Base-by-base conservation (phyloP, 2,888 invertebrate species). In the Rotaria sp. region DNA sequence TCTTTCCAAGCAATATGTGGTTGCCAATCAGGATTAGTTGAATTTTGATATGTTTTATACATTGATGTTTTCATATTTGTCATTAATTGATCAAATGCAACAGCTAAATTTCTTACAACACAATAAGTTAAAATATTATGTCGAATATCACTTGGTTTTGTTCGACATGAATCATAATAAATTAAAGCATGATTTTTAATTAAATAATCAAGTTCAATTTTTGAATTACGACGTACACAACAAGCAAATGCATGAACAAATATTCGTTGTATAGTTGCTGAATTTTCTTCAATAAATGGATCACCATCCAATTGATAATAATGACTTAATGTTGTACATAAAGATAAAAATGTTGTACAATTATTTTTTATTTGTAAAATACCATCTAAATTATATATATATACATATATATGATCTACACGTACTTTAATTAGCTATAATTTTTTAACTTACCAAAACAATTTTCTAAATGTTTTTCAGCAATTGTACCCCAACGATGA, bases 11-110 rank as follows among this genome's bases (percentile, higher is more conserved):
- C 80, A 80, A 80, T 80, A 45, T 80, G 45, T 80, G 80, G 80
- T 80, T 80, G 80, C 80, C 80, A 80, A 45, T 80, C 80, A 15
- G 80, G 80, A 80, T 80, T 80, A 0, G 80, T 80, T 41, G 80
- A 80, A 80, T 80, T 80, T 80, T 80, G 80, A 80, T 80, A 80
- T 41, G 80, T 80, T 80, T 80, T 80, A 80, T 80, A 80, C 80
- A 80, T 80, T 1, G 80, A 26, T 80, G 45, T 80, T 80, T 80
- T 80, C 80, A 80, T 80, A 80, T 80, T 41, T 18, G 41, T 80
- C 80, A 80, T 80, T 45, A 80, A 45, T 45, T 80, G 80, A 80
- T 80, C 80, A 45, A 80, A 80, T 26, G n/a, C 45, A 80, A 11
- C n/a, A 80, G 80, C 26, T 41, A 80, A 41, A 80, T 80, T 80